These are phyloP conservation scores for Eumeta japonica DNA, from an alignment of 1,140 invertebrate species.

Conservation along the genomic window DNA sequence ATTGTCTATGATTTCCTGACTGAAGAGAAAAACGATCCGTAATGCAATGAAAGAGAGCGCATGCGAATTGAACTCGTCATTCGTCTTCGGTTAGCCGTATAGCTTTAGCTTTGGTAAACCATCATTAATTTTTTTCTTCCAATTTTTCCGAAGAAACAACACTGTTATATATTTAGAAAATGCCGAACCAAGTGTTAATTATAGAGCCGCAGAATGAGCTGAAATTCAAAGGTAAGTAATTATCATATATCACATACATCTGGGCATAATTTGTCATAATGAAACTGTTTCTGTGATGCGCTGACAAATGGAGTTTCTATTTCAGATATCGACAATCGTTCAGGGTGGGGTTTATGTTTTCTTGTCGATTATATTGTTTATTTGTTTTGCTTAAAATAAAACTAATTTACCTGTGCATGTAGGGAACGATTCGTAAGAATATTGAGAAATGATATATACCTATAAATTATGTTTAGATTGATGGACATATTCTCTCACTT, in stretches of 20 bases:
- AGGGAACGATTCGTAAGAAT: no score
- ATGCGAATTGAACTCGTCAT: constrained; percentile 43
- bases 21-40: constrained; percentile 5
- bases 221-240: constrained; percentile 69
- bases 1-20: no score
- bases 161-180: constrained; percentile 45
- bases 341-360: constrained; percentile 53
- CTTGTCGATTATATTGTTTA: no score
- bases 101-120: constrained; percentile 37
- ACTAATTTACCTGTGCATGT: no score
- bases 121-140: constrained; percentile 29
- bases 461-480: no score
- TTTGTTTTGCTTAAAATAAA: no score
- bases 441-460: no score
- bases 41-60: constrained; percentile 30
- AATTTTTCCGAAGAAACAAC: constrained; percentile 39
- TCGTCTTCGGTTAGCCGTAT: constrained; percentile 45
- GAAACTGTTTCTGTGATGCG: no score
- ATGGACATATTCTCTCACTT: no score
- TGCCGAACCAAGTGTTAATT: constrained; percentile 64
- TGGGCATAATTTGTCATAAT: constrained; percentile 28
- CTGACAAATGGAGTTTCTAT: constrained; percentile 57
- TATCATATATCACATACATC: constrained; percentile 19
- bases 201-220: constrained; percentile 73
- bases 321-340: constrained; percentile 52